These are phyloP conservation scores for Eupithecia centaureata DNA, from an alignment of 2,888 invertebrate species.

Conservation along the genomic window DNA sequence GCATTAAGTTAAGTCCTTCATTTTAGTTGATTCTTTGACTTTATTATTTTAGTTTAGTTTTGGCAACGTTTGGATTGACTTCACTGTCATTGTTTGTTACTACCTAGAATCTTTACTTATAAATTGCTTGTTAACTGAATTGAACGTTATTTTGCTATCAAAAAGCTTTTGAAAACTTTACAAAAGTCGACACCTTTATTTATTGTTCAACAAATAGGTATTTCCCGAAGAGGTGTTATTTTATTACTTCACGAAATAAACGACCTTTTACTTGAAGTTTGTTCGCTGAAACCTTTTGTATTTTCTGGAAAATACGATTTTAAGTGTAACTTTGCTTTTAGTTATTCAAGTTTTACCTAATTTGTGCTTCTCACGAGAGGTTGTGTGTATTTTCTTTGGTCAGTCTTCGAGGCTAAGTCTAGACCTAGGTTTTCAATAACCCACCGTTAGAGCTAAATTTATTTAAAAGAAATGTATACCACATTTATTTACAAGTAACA, in stretches of 20 bases:
- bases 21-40: no score
- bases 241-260: slow-evolving; percentile 40
- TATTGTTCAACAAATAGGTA: slow-evolving; percentile 44
- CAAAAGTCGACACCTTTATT: slow-evolving; percentile 50
- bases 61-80: no score
- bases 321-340: slow-evolving; percentile 7
- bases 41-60: no score
- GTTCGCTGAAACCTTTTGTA: slow-evolving; percentile 20
- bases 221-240: slow-evolving; percentile 35
- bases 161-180: slow-evolving; percentile 54
- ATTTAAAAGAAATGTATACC: no score
- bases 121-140: slow-evolving; percentile 31
- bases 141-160: slow-evolving; percentile 50
- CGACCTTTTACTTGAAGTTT: slow-evolving; percentile 26
- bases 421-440: neutral
- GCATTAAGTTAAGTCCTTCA: no score
- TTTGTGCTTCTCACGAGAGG: neutral
- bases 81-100: neutral
- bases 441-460: no score
- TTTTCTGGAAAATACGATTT: slow-evolving; percentile 12
- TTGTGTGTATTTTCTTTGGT: neutral
- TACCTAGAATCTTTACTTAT: neutral
- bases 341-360: neutral
- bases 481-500: no score
- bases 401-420: neutral